Conservation (phyloP, 2,888 invertebrate genomes). For the Ophonus ardosiacus region DNA sequence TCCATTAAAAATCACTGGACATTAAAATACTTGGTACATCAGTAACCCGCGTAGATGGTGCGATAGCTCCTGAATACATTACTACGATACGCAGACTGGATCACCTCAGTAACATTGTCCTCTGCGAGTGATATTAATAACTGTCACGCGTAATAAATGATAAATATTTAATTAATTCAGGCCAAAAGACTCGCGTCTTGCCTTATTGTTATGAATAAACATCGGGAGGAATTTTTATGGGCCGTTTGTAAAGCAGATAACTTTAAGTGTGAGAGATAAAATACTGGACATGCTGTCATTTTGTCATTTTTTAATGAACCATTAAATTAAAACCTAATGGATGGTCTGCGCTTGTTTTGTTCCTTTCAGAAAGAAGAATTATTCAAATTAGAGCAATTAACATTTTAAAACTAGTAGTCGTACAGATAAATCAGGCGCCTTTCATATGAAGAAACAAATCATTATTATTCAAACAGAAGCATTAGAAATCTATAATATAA, state of each 20-base stretch:
- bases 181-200: background rate
- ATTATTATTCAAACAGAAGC: no score
- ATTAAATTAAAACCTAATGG: conserved; percentile 29
- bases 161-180: conserved; percentile 45
- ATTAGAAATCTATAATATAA: no score
- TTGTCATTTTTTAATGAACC: conserved; percentile 44
- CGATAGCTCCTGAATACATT: conserved; percentile 37
- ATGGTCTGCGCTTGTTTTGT: conserved; percentile 14
- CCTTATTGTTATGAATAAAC: conserved; percentile 49
- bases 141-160: conserved; percentile 42
- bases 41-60: background rate
- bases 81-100: background rate
- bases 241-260: conserved; percentile 10
- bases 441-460: no score
- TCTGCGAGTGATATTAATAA: conserved; percentile 23
- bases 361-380: conserved; percentile 8
- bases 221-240: conserved; percentile 29
- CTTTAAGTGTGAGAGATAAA: conserved; percentile 41
- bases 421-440: no score
- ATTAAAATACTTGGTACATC: conserved; percentile 40
- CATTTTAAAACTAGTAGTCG: background rate
- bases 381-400: conserved; percentile 21
- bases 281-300: conserved; percentile 33
- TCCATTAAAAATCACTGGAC: conserved; percentile 34
- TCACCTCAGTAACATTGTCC: conserved; percentile 1